Evolutionary conservation across 2,888 invertebrate genomes (phyloP), one percentile per base, ranked within the genome.

Genomic region (Celastrina argiolus): DNA sequence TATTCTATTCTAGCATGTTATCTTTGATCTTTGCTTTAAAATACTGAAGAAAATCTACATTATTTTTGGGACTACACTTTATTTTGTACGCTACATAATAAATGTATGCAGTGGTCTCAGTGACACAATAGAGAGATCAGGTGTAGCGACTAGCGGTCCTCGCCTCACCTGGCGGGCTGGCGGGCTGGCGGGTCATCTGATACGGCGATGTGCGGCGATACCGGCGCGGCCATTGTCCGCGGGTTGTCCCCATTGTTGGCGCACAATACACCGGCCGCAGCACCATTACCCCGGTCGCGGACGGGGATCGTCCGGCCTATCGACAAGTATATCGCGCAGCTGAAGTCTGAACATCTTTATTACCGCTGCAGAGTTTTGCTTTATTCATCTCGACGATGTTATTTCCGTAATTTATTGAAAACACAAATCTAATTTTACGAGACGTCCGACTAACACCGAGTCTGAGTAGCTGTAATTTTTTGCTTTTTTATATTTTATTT

Each of bases 181-280:
- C n/a, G n/a, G n/a, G n/a, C n/a, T n/a, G n/a, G n/a, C 45, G 18
- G 51, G 51, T 51, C 51, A 51, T 51, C 51, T 51, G 51, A 51
- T 51, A 51, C 12, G 18, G 22, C 51, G 22, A 51, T 51, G 26
- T 51, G 51, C 22, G 22, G 51, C 51, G 51, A 51, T 22, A 51
- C 26, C 5, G 14, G 51, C 12, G 14, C 45, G 45, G 18, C 45
- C 45, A 45, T 45, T 45, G 45, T 45, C 18, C 10, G 45, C 45
- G 45, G 18, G 18, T 10, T 45, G 18, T 18, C 45, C 5, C 51
- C 18, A 51, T 51, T 51, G 51, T 51, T 26, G 22, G 5, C 12
- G 22, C 22, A 22, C 51, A 22, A 51, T 51, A 51, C 51, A 14
- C 51, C 22, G 51, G 22, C 51, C 22, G 22, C 22, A 22, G 51